Conservation (phyloP, 2,888 invertebrate genomes). For the Leucophora obtusa region DNA sequence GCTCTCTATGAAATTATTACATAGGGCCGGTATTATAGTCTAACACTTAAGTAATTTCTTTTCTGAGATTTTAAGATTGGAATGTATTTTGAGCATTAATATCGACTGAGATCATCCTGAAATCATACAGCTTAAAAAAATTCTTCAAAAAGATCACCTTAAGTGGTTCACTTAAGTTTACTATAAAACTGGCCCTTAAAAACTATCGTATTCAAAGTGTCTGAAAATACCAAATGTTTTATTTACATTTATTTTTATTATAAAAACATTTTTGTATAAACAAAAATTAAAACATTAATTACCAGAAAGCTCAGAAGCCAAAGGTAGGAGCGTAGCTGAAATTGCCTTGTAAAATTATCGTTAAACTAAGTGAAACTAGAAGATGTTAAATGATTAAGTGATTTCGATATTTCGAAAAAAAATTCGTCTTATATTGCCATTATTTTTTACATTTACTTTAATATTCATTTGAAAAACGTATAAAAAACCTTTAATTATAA, state of each 20-base stretch:
- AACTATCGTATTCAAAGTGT: no score
- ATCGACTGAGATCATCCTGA: no score
- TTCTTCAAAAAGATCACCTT: no score
- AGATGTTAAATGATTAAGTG: not conserved
- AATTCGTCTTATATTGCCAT: conserved; percentile 39
- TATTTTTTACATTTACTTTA: conserved; percentile 12
- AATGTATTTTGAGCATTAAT: no score
- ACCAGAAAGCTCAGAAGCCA: conserved; percentile 30
- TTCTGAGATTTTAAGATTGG: no score
- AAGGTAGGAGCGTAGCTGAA: conserved; percentile 49
- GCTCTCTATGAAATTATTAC: not conserved
- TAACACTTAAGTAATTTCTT: no score
- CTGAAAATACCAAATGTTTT: no score
- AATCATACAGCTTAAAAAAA: no score
- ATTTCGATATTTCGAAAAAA: conserved; percentile 40
- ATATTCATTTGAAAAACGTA: conserved; percentile 36
- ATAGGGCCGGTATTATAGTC: no score
- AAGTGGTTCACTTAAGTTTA: no score
- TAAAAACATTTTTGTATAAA: not conserved
- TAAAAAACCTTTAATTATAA: conserved; percentile 26
- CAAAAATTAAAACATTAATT: not conserved
- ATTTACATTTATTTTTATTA: not conserved
- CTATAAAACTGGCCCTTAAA: no score
- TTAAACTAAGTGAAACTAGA: conserved; percentile 24
- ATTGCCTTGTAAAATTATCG: conserved; percentile 37